Percentiles rank a stretch among this genome's conserved stretches.
phyloP scores from a whole-genome alignment of 2,797 vertebrate species.

The Leuciscus waleckii region DNA sequence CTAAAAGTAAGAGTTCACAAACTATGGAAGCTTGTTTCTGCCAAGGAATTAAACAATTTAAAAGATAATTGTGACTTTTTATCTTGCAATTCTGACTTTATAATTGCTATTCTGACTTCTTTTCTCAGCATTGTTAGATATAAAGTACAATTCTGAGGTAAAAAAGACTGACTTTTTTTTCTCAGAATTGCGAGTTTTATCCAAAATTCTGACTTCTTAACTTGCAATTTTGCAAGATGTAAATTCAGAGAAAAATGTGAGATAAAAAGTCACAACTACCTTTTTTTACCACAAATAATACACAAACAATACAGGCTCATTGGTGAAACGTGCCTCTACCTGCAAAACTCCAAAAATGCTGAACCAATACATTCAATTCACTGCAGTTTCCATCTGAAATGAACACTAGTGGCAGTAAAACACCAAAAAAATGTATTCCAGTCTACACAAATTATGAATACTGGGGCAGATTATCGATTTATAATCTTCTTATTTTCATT shows the following conservation, averaged over 20 bases:
- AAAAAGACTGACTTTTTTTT: no score
- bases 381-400: neutral
- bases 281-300: no score
- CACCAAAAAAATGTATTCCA: neutral
- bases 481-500: neutral
- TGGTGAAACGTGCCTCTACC: no score
- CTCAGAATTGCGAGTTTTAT: no score
- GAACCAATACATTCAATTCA: neutral
- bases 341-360: no score
- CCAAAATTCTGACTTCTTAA: no score
- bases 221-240: no score
- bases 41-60: neutral
- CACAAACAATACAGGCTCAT: neutral
- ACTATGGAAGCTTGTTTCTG: neutral
- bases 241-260: no score
- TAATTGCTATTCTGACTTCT: no score
- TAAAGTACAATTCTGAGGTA: no score
- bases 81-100: neutral
- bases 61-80: neutral
- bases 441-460: neutral
- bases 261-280: no score
- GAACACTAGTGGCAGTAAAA: neutral
- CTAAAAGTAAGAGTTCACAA: neutral
- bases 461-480: neutral
- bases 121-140: no score